Conservation (phyloP, 2,797 vertebrate species). For the Oryzias dopingdopingensis region DNA sequence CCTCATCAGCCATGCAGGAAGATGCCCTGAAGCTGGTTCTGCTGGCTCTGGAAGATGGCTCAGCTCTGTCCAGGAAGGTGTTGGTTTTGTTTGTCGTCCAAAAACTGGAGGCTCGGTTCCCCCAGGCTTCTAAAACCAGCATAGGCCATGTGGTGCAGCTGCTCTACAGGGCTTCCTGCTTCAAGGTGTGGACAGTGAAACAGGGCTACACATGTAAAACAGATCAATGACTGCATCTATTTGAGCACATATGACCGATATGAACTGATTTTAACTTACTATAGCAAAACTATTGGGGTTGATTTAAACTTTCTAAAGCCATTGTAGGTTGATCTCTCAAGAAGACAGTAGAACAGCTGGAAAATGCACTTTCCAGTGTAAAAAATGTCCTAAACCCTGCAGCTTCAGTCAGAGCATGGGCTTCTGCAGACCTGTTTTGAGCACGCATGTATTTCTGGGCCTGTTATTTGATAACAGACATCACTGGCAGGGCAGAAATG, state of each 20-base stretch:
- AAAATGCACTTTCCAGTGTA: too few species aligned
- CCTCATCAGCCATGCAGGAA: constrained; percentile 90
- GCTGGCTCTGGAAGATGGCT: constrained; percentile 93
- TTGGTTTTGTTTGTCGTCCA: constrained; percentile 96
- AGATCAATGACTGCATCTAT: background rate
- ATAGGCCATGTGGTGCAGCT: constrained; percentile 97
- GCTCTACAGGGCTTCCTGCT: constrained; percentile 94
- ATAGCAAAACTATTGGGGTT: constrained; percentile 8
- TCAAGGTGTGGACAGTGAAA: constrained; percentile 82
- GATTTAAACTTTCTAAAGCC: constrained; percentile 5
- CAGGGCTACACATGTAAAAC: background rate
- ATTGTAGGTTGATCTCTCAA: too few species aligned
- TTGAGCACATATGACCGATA: background rate
- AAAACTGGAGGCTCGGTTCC: constrained; percentile 93
- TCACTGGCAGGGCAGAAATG: constrained; percentile 67
- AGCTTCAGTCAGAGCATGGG: constrained; percentile 13
- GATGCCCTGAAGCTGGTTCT: constrained; percentile 93
- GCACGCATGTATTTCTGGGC: constrained; percentile 47
- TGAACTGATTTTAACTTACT: too few species aligned
- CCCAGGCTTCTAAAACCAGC: constrained; percentile 96
- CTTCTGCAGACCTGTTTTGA: constrained; percentile 13
- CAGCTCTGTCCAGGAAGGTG: constrained; percentile 94
- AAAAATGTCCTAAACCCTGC: background rate
- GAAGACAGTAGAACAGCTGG: too few species aligned
- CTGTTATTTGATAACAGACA: constrained; percentile 56